Base-by-base conservation (phyloP, 2,113 vertebrate species). In the Ursus arctos region DNA sequence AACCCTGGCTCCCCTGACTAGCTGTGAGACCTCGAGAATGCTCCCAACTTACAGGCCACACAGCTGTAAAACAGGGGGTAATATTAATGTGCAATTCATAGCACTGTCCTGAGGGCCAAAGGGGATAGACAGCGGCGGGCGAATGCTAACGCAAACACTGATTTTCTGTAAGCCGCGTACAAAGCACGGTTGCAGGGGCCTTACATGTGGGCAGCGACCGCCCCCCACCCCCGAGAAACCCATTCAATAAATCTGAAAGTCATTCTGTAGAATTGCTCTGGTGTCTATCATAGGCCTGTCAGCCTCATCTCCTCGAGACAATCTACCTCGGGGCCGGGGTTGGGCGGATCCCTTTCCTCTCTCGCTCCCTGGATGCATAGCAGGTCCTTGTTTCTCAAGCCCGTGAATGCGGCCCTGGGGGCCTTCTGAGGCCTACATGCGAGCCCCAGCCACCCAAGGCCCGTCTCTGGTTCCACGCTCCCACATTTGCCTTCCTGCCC, bases 261-360 rank as follows among this genome's bases (percentile, higher is more conserved):
- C 2, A 0, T 2, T 36, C 9, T 36, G 33, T 7, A 0, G 0
- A 0, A 36, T 40, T 6, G 36, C 51, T 79, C 28, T 3, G n/a
- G 40, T 40, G 61, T 84, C 76, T 10, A 7, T 2, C 40, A n/a
- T 2, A 0, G 10, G 22, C 1, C 8, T 36, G 11, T 16, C 19
- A 47, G 21, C 55, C 12, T 67, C 7, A 6, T 6, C 21, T 61
- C 67, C 8, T 53, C 16, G 28, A 86, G 51, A 57, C 51, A 71
- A 3, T 16, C 36, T 26, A 21, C 67, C 51, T 71, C 40, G 19
- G 11, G 49, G 31, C 49, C 53, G 31, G 22, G 43, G 8, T 49
- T n/a, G 74, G 49, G 59, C 86, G 33, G 15, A 61, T 0, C 14
- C 15, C 4, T 59, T 36, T 21, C 53, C 31, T n/a, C 63, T 83